These are phyloP conservation scores for Melospiza melodia DNA, from an alignment of 2,113 vertebrate species.

Conservation along the genomic window DNA sequence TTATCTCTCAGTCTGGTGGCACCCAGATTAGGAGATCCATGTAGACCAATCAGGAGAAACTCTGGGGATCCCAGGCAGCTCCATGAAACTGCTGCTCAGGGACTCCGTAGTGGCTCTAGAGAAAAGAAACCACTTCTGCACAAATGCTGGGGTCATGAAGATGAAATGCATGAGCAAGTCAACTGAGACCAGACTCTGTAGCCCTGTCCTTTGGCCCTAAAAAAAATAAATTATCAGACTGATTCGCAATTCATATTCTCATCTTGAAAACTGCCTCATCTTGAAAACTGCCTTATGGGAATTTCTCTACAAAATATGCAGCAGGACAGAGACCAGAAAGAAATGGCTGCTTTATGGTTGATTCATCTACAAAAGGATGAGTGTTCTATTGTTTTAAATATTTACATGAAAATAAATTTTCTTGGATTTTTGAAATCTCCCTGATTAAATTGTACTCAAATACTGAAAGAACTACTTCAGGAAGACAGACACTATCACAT, in stretches of 20 bases:
- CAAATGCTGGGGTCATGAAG: background rate
- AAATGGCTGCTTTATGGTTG: background rate
- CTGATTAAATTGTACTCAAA: background rate
- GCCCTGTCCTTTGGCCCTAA: background rate
- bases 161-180: background rate
- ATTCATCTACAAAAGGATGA: background rate
- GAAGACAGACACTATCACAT: background rate
- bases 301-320: background rate
- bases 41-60: background rate
- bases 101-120: background rate
- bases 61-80: background rate
- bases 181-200: background rate
- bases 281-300: background rate
- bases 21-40: background rate
- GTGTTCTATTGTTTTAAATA: background rate
- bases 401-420: background rate
- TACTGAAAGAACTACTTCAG: background rate
- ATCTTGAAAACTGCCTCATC: background rate
- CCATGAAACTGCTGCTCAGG: background rate
- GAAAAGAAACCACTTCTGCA: background rate
- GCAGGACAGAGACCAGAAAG: background rate
- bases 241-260: background rate
- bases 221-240: background rate
- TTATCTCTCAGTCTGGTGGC: background rate
- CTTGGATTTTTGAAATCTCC: background rate